Base-by-base conservation (phyloP, 1,140 invertebrate genomes). In the Eubasilissa regina region DNA sequence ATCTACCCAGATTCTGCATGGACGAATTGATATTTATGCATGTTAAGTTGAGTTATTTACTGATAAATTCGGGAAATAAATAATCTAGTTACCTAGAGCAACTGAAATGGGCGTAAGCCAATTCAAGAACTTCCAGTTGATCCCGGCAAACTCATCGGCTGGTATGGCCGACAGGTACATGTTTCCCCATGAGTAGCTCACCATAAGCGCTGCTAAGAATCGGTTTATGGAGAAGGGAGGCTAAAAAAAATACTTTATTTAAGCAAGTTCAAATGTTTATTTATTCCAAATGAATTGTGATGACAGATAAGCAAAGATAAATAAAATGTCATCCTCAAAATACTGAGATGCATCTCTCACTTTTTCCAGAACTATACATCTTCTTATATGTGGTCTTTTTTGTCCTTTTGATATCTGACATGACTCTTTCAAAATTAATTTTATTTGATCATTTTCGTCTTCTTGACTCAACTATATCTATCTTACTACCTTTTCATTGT, bases 151-250 rank as follows among this genome's bases (percentile, higher is more conserved):
- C 80, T 93, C 91, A 13, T 95, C 93, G 79, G 93, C 89, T 0
- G 97, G 97, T 64, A 98, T 93, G 0, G 96, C 95, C 58, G 92
- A 87, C 73, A 92, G 89, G 75, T 94, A 87, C 45, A 98, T 85
- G 84, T 94, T 93, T 0, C 93, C 94, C 91, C 96, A 96, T 0
- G 96, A 88, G 84, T 95, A 95, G 1, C 94, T 94, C 55, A 97
- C 92, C 83, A 95, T 89, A 47, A 97, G 87, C 85, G 93, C 93
- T 8, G 94, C 95, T 70, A 92, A 88, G 84, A 97, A 96, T 70
- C 97, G 90, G 51, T 92, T 91, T 35, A 92, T 90, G 12, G 94
- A 94, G 85, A 95, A 95, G 48, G 94, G 92, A 8, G 97, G 97
- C 92, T 94, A 87, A 48, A 70, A 70, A 62, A 25, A 17, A 17